A percentile compares a stretch with the other conserved stretches of the same genome.
Conservation (phyloP, 2,888 invertebrate genomes). For the Metallyticus violacea region DNA sequence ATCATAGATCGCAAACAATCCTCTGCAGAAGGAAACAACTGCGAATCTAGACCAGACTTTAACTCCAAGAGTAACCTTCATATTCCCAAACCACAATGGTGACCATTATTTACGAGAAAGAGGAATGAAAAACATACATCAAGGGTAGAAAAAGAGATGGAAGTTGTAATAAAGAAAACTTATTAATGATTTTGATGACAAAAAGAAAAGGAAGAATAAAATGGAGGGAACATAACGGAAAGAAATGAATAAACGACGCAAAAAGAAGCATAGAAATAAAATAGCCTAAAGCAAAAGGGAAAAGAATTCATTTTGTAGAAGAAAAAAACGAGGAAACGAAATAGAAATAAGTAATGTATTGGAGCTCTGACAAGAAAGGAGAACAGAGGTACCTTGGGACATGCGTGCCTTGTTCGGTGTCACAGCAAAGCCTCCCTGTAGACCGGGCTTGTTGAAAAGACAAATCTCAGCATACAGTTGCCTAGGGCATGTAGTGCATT, state of each 20-base stretch:
- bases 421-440: neutral
- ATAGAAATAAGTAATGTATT: neutral
- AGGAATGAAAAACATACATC: neutral
- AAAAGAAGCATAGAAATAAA: neutral
- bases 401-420: neutral
- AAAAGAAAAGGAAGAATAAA: neutral
- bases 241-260: too few species aligned
- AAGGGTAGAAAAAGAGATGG: neutral
- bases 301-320: neutral
- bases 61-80: neutral
- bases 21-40: too few species aligned
- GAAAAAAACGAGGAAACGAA: neutral
- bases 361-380: neutral
- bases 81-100: neutral
- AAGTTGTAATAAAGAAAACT: neutral
- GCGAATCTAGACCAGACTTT: too few species aligned
- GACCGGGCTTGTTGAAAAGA: too few species aligned
- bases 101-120: neutral
- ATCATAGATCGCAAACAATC: too few species aligned
- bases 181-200: neutral
- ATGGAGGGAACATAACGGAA: too few species aligned
- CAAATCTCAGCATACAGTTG: neutral
- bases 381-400: neutral
- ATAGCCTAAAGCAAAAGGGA: neutral
- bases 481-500: neutral